Percentiles rank a stretch among this genome's conserved stretches.
phyloP scores from a whole-genome alignment of 2,797 vertebrate species.

The Acanthiza pusilla region DNA sequence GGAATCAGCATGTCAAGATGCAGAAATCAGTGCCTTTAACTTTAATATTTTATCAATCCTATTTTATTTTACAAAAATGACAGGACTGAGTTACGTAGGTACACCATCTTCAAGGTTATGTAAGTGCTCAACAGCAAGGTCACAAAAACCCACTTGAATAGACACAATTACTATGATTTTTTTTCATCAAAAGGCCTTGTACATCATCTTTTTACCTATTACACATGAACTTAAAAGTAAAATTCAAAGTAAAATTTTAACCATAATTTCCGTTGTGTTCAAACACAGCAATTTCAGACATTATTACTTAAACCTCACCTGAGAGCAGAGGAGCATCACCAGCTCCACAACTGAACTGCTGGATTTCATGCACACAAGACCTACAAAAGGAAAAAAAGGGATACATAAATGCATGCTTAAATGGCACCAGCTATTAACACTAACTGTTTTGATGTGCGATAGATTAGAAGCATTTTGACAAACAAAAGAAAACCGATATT shows the following conservation, averaged over 20 bases:
- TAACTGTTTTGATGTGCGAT: not conserved
- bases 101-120: not conserved
- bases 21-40: slow-evolving; percentile 58
- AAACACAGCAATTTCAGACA: not conserved
- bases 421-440: not conserved
- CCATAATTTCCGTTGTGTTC: not conserved
- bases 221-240: not conserved
- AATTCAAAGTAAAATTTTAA: not conserved
- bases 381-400: slow-evolving; percentile 67
- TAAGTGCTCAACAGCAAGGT: not conserved
- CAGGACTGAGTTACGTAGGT: not conserved
- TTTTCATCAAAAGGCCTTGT: not conserved
- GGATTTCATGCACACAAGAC: slow-evolving; percentile 96
- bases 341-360: slow-evolving; percentile 98
- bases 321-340: slow-evolving; percentile 98
- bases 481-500: not conserved
- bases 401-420: not conserved
- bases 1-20: slow-evolving; percentile 29
- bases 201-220: not conserved
- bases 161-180: not conserved
- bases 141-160: not conserved
- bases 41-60: slow-evolving; percentile 34
- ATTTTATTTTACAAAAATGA: slow-evolving; percentile 2
- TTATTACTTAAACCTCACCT: slow-evolving; percentile 79
- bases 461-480: not conserved